These are phyloP conservation scores for Lasioglossum vierecki DNA, from an alignment of 2,888 invertebrate species.

Conservation along the genomic window DNA sequence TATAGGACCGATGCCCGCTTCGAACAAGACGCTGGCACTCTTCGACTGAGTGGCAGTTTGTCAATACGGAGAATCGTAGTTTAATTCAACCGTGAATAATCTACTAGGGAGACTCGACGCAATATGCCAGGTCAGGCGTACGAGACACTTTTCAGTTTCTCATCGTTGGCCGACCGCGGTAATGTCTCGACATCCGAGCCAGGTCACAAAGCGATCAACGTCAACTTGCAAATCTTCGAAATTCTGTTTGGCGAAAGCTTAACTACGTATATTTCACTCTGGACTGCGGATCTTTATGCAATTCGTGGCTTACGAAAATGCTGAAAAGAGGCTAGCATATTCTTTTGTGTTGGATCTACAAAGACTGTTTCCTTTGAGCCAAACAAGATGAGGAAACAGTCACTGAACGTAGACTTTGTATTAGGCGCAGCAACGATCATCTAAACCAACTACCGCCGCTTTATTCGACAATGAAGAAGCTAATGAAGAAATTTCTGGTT, in stretches of 20 bases:
- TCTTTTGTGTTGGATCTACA: no score
- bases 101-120: neutral
- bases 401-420: no score
- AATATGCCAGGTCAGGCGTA: neutral
- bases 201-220: neutral
- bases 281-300: no score
- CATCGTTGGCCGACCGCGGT: neutral
- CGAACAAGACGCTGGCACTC: constrained; percentile 47
- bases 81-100: neutral
- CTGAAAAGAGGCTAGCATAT: no score
- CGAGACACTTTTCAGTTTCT: neutral
- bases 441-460: neutral
- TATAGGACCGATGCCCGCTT: constrained; percentile 65
- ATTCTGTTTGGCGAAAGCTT: neutral
- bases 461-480: neutral
- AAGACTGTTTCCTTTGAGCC: no score
- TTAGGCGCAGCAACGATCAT: neutral
- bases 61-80: neutral
- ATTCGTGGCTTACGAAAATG: no score
- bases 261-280: neutral
- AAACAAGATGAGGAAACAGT: no score
- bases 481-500: neutral
- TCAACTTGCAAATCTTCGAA: neutral
- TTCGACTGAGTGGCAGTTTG: neutral
- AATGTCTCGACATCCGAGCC: neutral